Base-by-base conservation (phyloP, 2,888 invertebrate species). In the Uropetala carovei region DNA sequence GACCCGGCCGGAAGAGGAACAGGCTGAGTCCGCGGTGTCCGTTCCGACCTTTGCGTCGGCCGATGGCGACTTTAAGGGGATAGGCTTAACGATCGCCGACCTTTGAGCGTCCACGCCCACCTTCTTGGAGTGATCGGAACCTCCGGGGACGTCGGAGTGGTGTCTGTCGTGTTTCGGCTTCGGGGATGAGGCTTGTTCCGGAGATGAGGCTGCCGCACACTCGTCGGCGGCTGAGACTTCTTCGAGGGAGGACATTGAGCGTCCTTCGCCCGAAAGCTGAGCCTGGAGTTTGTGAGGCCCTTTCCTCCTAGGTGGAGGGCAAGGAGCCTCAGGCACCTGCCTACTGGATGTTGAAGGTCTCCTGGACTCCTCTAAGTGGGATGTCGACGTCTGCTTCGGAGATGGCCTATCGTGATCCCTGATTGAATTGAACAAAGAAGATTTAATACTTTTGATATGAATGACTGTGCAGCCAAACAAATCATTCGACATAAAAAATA, bases 1-100 rank as follows among this genome's bases (percentile, higher is more conserved):
- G 92, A 92, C 82, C 85, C 92, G 93, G 95, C 93, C 94, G 96
- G 93, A 91, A 93, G 93, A 94, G 96, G 93, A 94, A 95, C 93
- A 68, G 94, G 93, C 11, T 94, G 94, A 14, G 94, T 95, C 93
- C 94, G 94, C 92, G 94, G 94, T 2, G 94, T 95, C 57, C 30
- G 93, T 75, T 22, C 82, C 57, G 59, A 85, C 27, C 81, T 57
- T 30, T 59, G 93, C 89, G 64, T 60, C 43, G 14, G 89, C 89
- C 14, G 89, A 89, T 5, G 64, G 43, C 11, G 89, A 64, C 68
- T 64, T 30, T 11, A 89, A 18, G 68, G 60, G 89, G 43, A 43
- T 89, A 18, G 89, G 89, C 89, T 68, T 89, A 43, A 60, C 89
- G 30, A 89, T 43, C 5, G 89, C 16, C 18, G 64, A 13, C 43